Conservation (phyloP, 2,888 invertebrate genomes). For the Drosophila limbata region DNA sequence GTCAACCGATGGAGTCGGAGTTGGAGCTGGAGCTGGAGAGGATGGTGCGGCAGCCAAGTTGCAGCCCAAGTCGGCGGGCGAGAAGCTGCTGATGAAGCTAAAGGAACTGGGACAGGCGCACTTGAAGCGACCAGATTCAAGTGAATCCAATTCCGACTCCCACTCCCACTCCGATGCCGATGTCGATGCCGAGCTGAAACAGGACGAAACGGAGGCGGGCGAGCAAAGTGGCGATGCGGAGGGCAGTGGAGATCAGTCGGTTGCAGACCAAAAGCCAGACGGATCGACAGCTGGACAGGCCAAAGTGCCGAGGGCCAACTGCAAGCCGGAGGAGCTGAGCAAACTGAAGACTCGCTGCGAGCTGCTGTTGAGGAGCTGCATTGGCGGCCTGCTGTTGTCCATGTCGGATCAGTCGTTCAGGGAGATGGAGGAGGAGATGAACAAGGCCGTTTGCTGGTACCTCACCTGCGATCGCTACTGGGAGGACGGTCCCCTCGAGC, state of each 20-base stretch:
- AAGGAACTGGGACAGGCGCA: constrained; percentile 69
- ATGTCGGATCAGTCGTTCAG: constrained; percentile 93
- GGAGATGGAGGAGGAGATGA: constrained; percentile 95
- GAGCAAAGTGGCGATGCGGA: constrained; percentile 56
- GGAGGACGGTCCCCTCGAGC: constrained; percentile 92
- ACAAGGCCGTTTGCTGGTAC: constrained; percentile 96
- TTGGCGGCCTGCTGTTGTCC: constrained; percentile 92
- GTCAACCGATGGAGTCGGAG: constrained; percentile 31
- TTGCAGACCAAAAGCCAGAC: constrained; percentile 33
- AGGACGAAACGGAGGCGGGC: constrained; percentile 56
- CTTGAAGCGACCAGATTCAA: constrained; percentile 36
- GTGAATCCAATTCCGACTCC: no score
- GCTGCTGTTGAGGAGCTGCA: constrained; percentile 92
- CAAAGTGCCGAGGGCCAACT: constrained; percentile 89
- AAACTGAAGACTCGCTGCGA: constrained; percentile 91
- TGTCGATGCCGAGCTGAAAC: constrained; percentile 24
- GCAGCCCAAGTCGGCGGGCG: constrained; percentile 64
- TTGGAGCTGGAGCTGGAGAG: constrained; percentile 32
- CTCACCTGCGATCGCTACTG: constrained; percentile 96
- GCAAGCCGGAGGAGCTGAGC: constrained; percentile 92
- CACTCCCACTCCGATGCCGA: constrained; percentile 7
- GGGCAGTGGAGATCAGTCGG: constrained; percentile 49
- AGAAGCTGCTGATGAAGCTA: constrained; percentile 66
- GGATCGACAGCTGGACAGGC: constrained; percentile 49
- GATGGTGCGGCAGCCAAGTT: constrained; percentile 61